These are phyloP conservation scores for Stratiomys singularior DNA, from an alignment of 2,888 invertebrate species.

Conservation along the genomic window DNA sequence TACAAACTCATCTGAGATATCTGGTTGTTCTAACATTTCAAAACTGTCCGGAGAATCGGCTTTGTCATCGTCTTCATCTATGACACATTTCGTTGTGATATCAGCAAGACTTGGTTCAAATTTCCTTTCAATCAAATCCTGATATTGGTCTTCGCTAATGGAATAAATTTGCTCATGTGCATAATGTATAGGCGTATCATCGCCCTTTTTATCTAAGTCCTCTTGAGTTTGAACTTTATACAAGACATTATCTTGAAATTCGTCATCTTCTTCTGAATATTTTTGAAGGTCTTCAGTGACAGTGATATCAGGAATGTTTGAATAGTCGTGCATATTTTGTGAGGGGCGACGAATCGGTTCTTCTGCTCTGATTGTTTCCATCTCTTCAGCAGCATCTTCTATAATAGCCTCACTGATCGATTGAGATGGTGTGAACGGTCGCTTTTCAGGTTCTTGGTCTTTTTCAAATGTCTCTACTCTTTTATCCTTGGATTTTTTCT, in stretches of 20 bases:
- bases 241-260: constrained; percentile 61
- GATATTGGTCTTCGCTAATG: constrained; percentile 63
- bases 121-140: constrained; percentile 64
- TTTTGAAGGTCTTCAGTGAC: constrained; percentile 64
- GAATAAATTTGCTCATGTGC: constrained; percentile 55
- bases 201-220: constrained; percentile 60
- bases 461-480: constrained; percentile 62
- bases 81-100: constrained; percentile 71
- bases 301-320: constrained; percentile 63
- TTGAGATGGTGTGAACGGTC: constrained; percentile 63
- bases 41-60: constrained; percentile 87
- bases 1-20: constrained; percentile 87
- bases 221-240: constrained; percentile 63
- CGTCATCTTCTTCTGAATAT: constrained; percentile 59
- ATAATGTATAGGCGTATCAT: constrained; percentile 59
- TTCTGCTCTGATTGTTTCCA: constrained; percentile 57
- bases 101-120: constrained; percentile 71
- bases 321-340: constrained; percentile 64
- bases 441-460: constrained; percentile 62
- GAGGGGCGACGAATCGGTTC: constrained; percentile 60
- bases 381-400: constrained; percentile 64
- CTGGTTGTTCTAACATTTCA: constrained; percentile 87
- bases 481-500: constrained; percentile 61
- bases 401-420: constrained; percentile 63
- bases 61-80: constrained; percentile 69